Percentiles rank a stretch among this genome's conserved stretches.
phyloP scores from a whole-genome alignment of 2,113 vertebrate genomes.

The Oxygymnocypris stewartii region DNA sequence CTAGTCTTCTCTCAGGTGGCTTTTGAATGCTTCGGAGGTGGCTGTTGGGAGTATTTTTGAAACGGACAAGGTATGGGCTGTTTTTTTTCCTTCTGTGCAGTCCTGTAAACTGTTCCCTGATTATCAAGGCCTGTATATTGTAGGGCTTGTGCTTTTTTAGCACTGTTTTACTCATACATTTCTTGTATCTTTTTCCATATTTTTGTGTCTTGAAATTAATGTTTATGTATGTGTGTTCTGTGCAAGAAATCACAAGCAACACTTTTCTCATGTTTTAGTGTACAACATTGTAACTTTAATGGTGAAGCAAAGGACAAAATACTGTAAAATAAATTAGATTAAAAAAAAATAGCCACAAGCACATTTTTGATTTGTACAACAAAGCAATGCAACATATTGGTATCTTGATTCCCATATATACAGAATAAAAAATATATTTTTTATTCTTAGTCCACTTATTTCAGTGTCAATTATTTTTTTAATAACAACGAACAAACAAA shows the following conservation, averaged over 20 bases:
- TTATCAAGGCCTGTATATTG: background rate
- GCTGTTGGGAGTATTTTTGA: background rate
- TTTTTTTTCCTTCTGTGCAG: background rate
- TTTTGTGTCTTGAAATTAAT: background rate
- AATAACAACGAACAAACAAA: conserved; percentile 57
- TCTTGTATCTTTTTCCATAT: background rate
- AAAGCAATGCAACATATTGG: conserved; percentile 74
- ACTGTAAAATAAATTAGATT: conserved; percentile 90
- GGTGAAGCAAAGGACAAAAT: conserved; percentile 81
- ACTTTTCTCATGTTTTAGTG: conserved; percentile 58
- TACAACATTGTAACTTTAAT: conserved; percentile 85
- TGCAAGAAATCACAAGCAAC: conserved; percentile 30
- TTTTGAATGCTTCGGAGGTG: conserved; percentile 26
- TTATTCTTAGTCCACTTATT: conserved; percentile 75
- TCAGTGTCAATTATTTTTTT: conserved; percentile 71
- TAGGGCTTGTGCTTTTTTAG: background rate
- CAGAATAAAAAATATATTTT: conserved; percentile 78
- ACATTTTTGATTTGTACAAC: conserved; percentile 84
- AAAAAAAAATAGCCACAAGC: conserved; percentile 79
- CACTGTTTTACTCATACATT: background rate
- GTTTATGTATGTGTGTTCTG: background rate
- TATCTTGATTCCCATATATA: conserved; percentile 72
- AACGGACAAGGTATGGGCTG: background rate
- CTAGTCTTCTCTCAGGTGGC: conserved; percentile 8
- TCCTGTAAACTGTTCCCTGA: background rate